phyloP scores from a whole-genome alignment of 2,113 vertebrate species.

The Aptenodytes patagonicus region DNA sequence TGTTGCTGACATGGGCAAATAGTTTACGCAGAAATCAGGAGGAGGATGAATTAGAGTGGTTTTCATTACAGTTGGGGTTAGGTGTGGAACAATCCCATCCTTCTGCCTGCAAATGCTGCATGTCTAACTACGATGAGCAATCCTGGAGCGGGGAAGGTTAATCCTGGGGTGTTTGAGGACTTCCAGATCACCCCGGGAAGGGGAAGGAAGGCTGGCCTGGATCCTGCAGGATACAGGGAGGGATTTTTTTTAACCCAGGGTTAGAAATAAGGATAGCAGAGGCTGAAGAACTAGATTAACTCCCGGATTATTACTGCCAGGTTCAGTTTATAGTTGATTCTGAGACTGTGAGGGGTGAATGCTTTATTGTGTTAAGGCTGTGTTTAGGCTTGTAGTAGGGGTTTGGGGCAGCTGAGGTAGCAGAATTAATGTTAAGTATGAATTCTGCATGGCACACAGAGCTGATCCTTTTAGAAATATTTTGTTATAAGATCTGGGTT shows the following conservation, averaged over 20 bases:
- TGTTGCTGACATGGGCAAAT: neutral
- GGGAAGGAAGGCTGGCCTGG: neutral
- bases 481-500: neutral
- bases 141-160: neutral
- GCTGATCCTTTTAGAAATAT: neutral
- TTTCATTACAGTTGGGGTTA: neutral
- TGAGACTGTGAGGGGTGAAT: neutral
- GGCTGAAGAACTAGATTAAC: neutral
- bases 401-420: neutral
- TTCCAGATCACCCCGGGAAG: neutral
- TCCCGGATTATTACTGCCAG: neutral
- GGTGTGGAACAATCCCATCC: neutral
- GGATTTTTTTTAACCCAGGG: neutral
- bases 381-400: neutral
- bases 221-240: neutral
- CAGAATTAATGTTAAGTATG: neutral
- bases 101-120: neutral
- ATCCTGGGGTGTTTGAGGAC: neutral
- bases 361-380: neutral
- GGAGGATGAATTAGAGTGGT: neutral
- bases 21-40: neutral
- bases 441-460: neutral
- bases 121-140: rapidly evolving
- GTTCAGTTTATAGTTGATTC: neutral
- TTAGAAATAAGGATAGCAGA: neutral